Evolutionary conservation across 2,113 vertebrate genomes (phyloP).

Genomic region (Hypocryptadius cinnamomeus): DNA sequence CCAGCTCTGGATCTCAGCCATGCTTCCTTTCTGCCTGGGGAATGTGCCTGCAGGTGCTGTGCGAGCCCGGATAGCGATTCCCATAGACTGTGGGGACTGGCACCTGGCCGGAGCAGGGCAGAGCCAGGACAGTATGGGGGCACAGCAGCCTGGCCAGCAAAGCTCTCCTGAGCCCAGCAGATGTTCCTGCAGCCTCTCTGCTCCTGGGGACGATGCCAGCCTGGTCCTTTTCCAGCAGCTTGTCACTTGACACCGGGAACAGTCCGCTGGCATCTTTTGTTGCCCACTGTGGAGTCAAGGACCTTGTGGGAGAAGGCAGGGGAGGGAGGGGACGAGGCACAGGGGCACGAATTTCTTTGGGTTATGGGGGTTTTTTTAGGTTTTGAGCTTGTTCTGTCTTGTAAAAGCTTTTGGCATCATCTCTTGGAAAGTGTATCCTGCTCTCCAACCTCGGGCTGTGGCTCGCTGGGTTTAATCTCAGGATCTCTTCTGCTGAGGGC

Average conservation of each 20-base stretch:
- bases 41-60: background rate
- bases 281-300: background rate
- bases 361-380: background rate
- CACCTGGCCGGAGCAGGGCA: background rate
- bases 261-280: background rate
- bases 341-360: background rate
- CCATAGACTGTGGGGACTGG: background rate
- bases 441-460: background rate
- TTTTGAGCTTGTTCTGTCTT: background rate
- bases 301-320: background rate
- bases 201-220: conserved; percentile 8
- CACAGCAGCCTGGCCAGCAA: background rate
- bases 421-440: background rate
- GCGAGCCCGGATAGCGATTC: background rate
- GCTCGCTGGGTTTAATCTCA: background rate
- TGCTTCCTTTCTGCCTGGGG: background rate
- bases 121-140: background rate
- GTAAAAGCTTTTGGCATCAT: background rate
- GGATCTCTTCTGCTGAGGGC: background rate
- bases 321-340: background rate
- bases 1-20: background rate
- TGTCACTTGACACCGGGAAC: conserved; percentile 40
- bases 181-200: conserved; percentile 42
- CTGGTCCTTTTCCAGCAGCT: conserved; percentile 37
- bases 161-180: conserved; percentile 18